Evolutionary conservation across 2,113 vertebrate species (phyloP).

Genomic region (Pseudorhombus dupliciocellatus): DNA sequence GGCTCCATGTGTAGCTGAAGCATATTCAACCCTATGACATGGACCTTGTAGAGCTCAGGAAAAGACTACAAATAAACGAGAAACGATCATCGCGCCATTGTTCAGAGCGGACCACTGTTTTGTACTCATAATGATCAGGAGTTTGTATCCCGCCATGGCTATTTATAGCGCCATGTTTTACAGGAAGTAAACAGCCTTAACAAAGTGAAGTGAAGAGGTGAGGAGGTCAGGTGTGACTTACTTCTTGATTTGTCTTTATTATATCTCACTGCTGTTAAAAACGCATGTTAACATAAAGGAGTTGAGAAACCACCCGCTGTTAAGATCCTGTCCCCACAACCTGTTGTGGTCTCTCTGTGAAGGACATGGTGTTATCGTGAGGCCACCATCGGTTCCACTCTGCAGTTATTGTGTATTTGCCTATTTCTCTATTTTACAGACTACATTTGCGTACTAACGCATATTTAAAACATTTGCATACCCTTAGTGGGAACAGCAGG

Average conservation of each 20-base stretch:
- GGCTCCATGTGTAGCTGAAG: not conserved
- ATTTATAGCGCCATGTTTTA: not conserved
- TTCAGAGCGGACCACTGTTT: too few relatives aligned
- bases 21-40: not conserved
- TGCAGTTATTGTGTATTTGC: slow-evolving; percentile 39
- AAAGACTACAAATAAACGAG: too few relatives aligned
- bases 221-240: too few relatives aligned
- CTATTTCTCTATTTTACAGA: slow-evolving; percentile 52
- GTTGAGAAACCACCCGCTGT: not conserved
- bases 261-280: not conserved
- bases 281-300: not conserved
- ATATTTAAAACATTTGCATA: slow-evolving; percentile 61
- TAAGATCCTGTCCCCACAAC: slow-evolving; percentile 9
- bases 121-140: too few relatives aligned
- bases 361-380: slow-evolving; percentile 39
- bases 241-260: not conserved
- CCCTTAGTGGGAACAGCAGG: slow-evolving; percentile 41
- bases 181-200: not conserved
- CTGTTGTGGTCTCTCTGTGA: not conserved
- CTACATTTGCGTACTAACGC: slow-evolving; percentile 62
- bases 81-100: too few relatives aligned
- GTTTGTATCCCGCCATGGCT: too few relatives aligned
- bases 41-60: too few relatives aligned
- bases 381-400: slow-evolving; percentile 12
- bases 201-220: too few relatives aligned